Percentiles rank a stretch among this genome's conserved stretches.
Conservation (phyloP, 2,888 invertebrate genomes). For the Biston betularia region DNA sequence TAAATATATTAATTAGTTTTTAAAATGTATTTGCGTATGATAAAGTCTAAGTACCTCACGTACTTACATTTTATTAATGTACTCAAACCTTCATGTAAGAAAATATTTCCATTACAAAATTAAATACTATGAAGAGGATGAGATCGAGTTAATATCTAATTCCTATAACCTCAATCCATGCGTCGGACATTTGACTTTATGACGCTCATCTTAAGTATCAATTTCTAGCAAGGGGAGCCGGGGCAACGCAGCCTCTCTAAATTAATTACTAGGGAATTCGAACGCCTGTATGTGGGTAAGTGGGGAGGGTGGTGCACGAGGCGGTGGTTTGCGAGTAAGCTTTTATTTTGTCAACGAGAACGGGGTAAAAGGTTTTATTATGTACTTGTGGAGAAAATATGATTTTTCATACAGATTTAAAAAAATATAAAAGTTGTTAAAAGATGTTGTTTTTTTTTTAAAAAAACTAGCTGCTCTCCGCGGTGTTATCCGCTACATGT, state of each 20-base stretch:
- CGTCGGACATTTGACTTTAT: constrained; percentile 27
- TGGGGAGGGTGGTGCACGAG: constrained; percentile 6
- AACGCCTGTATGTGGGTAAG: constrained; percentile 34
- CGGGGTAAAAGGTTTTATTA: constrained; percentile 5
- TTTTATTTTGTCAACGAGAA: constrained; percentile 21
- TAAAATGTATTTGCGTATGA: too few relatives aligned
- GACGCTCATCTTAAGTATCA: constrained; percentile 22
- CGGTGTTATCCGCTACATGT: too few relatives aligned
- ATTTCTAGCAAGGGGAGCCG: constrained; percentile 35
- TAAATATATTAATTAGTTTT: too few relatives aligned
- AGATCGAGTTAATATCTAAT: constrained; percentile 44
- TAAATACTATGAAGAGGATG: constrained; percentile 30
- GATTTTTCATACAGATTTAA: neutral
- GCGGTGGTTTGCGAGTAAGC: constrained; percentile 9
- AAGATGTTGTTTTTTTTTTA: too few relatives aligned
- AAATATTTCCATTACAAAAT: neutral
- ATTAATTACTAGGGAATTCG: constrained; percentile 50
- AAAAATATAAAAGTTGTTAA: too few relatives aligned
- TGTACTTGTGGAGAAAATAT: neutral
- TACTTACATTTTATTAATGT: too few relatives aligned
- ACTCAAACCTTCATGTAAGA: too few relatives aligned
- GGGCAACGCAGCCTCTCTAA: constrained; percentile 41
- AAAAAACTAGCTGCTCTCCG: too few relatives aligned
- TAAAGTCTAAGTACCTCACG: too few relatives aligned
- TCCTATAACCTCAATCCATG: constrained; percentile 18